phyloP scores from a whole-genome alignment of 2,797 vertebrate species.

The Hippocampus kuda region DNA sequence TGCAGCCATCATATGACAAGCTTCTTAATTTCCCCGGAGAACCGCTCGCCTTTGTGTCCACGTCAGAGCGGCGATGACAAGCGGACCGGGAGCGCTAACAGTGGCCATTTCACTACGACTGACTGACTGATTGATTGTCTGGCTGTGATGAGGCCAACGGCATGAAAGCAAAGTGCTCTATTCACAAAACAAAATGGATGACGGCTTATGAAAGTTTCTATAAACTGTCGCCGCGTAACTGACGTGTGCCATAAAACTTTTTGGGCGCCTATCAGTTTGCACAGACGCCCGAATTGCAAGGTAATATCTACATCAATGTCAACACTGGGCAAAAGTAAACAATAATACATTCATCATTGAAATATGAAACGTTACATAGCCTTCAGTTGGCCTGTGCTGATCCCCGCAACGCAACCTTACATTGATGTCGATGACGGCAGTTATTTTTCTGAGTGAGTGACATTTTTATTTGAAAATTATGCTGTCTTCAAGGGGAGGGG shows the following conservation, averaged over 20 bases:
- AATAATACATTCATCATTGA: neutral
- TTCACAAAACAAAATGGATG: conserved; percentile 32
- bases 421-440: no score
- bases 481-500: no score
- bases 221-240: neutral
- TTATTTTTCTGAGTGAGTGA: no score
- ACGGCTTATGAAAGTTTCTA: neutral
- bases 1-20: conserved; percentile 9
- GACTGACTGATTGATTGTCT: conserved; percentile 40
- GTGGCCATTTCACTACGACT: conserved; percentile 8
- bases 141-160: conserved; percentile 35
- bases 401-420: no score
- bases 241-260: conserved; percentile 6
- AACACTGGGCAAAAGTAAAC: neutral
- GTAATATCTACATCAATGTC: neutral
- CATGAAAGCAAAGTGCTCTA: conserved; percentile 28
- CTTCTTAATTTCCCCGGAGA: conserved; percentile 45
- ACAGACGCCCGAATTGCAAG: no score
- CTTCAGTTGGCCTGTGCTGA: no score
- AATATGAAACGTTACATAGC: no score
- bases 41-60: conserved; percentile 27
- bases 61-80: conserved; percentile 40
- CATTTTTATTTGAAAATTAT: no score
- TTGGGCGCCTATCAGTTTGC: neutral
- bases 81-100: conserved; percentile 22